Evolutionary conservation across 2,113 vertebrate species (phyloP).

Genomic region (Microcebus tavaratra): DNA sequence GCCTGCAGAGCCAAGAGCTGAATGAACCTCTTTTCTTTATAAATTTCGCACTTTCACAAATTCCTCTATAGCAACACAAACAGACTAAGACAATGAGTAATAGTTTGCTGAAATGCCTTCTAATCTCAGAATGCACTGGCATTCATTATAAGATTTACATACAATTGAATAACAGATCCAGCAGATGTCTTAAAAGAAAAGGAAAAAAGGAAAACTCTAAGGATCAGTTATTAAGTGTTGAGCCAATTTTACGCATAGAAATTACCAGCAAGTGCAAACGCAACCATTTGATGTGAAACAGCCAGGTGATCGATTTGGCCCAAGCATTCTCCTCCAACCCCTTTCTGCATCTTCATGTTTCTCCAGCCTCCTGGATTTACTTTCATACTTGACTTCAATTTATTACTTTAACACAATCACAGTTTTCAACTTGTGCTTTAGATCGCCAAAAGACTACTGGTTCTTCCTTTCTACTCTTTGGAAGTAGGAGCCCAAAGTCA

Average conservation of each 20-base stretch:
- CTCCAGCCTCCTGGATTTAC: constrained; percentile 59
- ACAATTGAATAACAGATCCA: neutral
- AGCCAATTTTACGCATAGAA: constrained; percentile 57
- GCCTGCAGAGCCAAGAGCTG: neutral
- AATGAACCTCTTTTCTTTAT: neutral
- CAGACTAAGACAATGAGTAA: neutral
- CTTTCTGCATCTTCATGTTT: constrained; percentile 60
- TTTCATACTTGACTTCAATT: constrained; percentile 62
- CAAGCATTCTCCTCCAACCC: constrained; percentile 44
- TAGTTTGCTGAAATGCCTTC: neutral
- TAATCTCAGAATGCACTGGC: neutral
- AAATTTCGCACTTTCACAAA: neutral
- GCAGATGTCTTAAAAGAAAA: neutral
- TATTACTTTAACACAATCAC: constrained; percentile 45
- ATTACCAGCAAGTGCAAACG: constrained; percentile 54
- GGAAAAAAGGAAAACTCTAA: neutral
- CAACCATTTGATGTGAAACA: constrained; percentile 64
- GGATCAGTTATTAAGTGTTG: constrained; percentile 61
- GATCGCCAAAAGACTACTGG: constrained; percentile 16
- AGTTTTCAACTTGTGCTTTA: neutral
- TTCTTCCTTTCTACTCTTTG: constrained; percentile 42
- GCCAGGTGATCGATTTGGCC: constrained; percentile 71
- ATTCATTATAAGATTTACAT: neutral
- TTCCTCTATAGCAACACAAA: neutral
- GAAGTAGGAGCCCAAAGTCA: neutral